phyloP scores from a whole-genome alignment of 2,888 invertebrate genomes.

The Lasius platythorax region DNA sequence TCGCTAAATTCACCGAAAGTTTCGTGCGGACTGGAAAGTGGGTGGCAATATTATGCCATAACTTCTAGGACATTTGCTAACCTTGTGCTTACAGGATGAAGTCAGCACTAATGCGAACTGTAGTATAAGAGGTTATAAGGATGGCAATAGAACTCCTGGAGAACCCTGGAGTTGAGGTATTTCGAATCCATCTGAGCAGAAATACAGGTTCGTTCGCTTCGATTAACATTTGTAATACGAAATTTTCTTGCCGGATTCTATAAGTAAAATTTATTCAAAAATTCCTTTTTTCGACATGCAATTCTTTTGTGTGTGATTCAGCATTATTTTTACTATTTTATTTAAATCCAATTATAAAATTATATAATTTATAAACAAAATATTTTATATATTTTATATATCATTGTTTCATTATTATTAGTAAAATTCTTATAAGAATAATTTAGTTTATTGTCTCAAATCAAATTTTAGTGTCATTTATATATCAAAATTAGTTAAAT shows the following conservation, averaged over 20 bases:
- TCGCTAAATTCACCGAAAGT: slow-evolving; percentile 62
- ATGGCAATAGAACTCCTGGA: slow-evolving; percentile 39
- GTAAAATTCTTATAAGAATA: not conserved
- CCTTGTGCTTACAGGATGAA: slow-evolving; percentile 51
- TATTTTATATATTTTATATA: not conserved
- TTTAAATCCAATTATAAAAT: not conserved
- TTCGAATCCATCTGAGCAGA: slow-evolving; percentile 67
- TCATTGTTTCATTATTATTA: not conserved
- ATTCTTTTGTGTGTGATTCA: not conserved
- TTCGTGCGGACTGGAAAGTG: slow-evolving; percentile 51
- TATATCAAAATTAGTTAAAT: slow-evolving; percentile 1
- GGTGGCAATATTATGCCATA: slow-evolving; percentile 28
- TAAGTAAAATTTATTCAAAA: not conserved
- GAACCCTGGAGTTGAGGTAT: slow-evolving; percentile 63
- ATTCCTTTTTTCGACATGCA: not conserved
- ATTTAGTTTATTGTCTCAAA: not conserved
- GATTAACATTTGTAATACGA: slow-evolving; percentile 62
- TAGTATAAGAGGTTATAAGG: slow-evolving; percentile 13
- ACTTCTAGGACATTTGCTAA: slow-evolving; percentile 52
- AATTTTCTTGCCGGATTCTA: not conserved
- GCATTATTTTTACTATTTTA: not conserved
- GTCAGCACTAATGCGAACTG: slow-evolving; percentile 29
- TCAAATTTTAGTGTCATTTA: not conserved
- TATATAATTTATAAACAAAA: not conserved
- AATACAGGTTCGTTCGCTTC: slow-evolving; percentile 64